phyloP scores from a whole-genome alignment of 2,797 vertebrate genomes.

The Takifugu rubripes region DNA sequence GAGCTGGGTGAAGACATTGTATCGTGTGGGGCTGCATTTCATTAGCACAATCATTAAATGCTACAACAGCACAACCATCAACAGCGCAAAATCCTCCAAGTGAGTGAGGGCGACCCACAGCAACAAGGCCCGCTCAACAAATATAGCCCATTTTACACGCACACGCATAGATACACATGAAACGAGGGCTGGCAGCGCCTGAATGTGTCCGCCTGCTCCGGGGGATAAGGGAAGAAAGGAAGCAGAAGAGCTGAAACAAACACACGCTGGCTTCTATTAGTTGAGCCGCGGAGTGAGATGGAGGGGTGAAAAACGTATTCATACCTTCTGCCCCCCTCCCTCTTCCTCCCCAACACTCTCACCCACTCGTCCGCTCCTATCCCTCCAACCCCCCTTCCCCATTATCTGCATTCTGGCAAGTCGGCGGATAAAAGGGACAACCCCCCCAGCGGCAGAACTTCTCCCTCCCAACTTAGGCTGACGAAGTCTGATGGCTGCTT shows the following conservation, averaged over 20 bases:
- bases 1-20: constrained; percentile 33
- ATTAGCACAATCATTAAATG: constrained; percentile 35
- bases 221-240: constrained; percentile 65
- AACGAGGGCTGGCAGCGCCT: constrained; percentile 50
- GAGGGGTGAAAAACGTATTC: constrained; percentile 64
- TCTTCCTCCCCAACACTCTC: constrained; percentile 1
- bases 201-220: constrained; percentile 66
- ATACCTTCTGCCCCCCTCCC: constrained; percentile 34
- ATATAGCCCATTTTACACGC: constrained; percentile 27
- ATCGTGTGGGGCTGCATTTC: constrained; percentile 31
- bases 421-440: constrained; percentile 69
- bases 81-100: constrained; percentile 38
- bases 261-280: constrained; percentile 79
- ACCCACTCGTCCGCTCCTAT: constrained; percentile 24
- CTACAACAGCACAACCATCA: constrained; percentile 22
- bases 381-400: constrained; percentile 56
- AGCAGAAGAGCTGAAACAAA: constrained; percentile 74
- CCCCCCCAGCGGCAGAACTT: constrained; percentile 66
- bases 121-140: constrained; percentile 60
- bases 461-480: constrained; percentile 61
- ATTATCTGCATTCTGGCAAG: constrained; percentile 76
- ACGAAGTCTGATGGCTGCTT: constrained; percentile 73
- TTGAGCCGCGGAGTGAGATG: constrained; percentile 60
- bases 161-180: constrained; percentile 23
- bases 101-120: constrained; percentile 39